These are phyloP conservation scores for Etia nguti DNA, from an alignment of 2,113 vertebrate species.

Conservation along the genomic window DNA sequence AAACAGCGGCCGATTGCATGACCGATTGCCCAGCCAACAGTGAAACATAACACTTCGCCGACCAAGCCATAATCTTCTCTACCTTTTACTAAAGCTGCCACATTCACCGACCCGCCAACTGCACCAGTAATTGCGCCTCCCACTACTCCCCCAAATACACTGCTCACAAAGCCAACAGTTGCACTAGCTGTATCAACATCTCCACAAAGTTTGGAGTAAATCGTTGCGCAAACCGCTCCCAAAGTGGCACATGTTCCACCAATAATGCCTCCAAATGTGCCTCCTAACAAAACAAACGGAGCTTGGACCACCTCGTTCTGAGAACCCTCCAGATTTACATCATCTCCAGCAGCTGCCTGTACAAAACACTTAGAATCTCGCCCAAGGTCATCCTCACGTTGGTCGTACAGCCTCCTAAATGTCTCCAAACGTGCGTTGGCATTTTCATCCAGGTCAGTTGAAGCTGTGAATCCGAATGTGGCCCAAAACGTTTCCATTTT, in stretches of 20 bases:
- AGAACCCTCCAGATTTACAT: background rate
- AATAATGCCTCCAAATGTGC: background rate
- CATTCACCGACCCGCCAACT: background rate
- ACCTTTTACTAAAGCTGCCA: accelerated
- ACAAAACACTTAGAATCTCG: background rate
- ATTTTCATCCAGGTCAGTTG: background rate
- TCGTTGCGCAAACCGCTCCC: background rate
- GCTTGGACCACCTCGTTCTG: accelerated
- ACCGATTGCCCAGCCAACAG: background rate
- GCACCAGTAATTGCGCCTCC: background rate
- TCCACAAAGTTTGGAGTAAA: accelerated
- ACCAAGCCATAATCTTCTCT: accelerated
- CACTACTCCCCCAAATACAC: background rate
- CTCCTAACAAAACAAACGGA: background rate
- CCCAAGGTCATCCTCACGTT: accelerated
- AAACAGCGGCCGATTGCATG: background rate
- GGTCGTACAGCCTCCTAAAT: background rate
- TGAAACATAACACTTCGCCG: background rate
- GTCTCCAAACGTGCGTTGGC: background rate
- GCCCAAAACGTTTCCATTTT: background rate
- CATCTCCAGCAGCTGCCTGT: background rate
- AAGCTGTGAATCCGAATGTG: background rate
- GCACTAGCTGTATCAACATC: background rate
- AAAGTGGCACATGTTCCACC: background rate
- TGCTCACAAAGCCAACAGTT: background rate